Conservation (phyloP, 2,113 vertebrate species). For the Hepsetus odoe region DNA sequence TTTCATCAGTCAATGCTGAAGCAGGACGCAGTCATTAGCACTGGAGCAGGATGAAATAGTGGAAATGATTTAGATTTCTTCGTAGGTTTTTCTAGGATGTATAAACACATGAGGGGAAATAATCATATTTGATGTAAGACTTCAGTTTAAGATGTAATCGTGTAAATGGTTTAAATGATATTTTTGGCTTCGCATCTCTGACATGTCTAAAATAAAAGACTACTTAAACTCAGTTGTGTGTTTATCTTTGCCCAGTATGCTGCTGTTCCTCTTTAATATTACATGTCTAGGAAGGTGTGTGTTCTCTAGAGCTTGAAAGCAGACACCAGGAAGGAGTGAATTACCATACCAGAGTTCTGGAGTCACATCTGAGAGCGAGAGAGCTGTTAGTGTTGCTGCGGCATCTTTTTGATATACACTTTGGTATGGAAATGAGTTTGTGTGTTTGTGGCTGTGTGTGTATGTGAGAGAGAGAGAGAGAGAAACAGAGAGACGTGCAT, state of each 20-base stretch:
- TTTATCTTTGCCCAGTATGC: neutral
- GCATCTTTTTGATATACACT: conserved; percentile 26
- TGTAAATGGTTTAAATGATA: no score
- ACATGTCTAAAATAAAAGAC: neutral
- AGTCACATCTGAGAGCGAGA: conserved; percentile 2
- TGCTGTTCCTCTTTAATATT: neutral
- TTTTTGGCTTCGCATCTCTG: no score
- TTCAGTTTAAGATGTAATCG: no score
- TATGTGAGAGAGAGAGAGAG: neutral
- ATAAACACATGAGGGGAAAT: no score
- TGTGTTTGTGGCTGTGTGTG: neutral
- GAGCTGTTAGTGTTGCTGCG: neutral
- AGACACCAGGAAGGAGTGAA: neutral
- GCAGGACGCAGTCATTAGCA: no score
- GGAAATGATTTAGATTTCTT: no score
- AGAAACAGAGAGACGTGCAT: neutral
- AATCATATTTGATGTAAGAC: no score
- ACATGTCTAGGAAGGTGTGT: neutral
- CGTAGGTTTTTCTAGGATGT: no score
- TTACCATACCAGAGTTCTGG: conserved; percentile 14
- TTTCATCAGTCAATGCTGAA: no score
- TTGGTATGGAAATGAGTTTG: conserved; percentile 20
- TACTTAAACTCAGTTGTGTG: neutral
- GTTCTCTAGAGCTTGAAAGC: conserved; percentile 16
- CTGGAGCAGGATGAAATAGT: no score